These are phyloP conservation scores for Sturnus vulgaris DNA, from an alignment of 2,113 vertebrate species.

Conservation along the genomic window DNA sequence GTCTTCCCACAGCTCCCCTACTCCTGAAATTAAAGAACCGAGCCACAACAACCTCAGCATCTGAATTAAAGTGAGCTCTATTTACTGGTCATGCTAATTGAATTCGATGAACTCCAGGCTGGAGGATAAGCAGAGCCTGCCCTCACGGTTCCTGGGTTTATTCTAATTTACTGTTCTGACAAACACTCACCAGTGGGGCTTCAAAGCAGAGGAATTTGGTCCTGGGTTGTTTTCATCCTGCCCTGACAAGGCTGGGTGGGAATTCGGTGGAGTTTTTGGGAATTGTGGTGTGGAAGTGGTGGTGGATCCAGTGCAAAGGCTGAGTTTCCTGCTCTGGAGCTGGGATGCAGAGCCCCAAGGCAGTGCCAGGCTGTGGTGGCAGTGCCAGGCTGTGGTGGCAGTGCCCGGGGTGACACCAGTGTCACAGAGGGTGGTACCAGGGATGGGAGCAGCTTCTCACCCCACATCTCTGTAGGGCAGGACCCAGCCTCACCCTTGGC, in stretches of 20 bases:
- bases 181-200: fast-evolving
- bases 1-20: neutral
- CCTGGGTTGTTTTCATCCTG: neutral
- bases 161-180: neutral
- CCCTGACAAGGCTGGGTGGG: neutral
- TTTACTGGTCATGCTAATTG: constrained; percentile 9
- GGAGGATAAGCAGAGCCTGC: constrained; percentile 37
- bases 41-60: neutral
- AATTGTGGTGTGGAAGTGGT: fast-evolving
- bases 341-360: neutral
- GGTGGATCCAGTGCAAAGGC: fast-evolving
- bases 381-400: neutral
- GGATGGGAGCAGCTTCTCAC: neutral
- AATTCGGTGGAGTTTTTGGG: fast-evolving
- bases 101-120: neutral
- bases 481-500: neutral
- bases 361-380: neutral
- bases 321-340: fast-evolving
- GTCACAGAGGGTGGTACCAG: neutral
- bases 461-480: neutral
- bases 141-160: neutral
- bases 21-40: neutral
- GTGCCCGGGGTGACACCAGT: fast-evolving
- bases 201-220: neutral
- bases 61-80: neutral